phyloP scores from a whole-genome alignment of 1,140 invertebrate species.

The Cyphomyrmex costatus region DNA sequence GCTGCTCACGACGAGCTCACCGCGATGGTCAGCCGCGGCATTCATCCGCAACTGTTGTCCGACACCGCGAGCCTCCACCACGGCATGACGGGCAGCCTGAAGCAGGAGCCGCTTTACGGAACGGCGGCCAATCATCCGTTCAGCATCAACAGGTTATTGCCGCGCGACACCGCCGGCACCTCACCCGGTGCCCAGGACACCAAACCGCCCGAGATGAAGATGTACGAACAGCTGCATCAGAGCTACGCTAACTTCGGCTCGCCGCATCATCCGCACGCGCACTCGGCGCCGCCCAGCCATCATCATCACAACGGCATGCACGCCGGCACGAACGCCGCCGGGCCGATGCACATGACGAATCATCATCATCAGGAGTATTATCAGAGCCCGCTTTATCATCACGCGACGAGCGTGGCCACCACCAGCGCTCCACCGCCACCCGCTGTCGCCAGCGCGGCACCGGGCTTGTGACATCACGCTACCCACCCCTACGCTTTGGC shows the following conservation, averaged over 20 bases:
- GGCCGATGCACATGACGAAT: slow-evolving; percentile 88
- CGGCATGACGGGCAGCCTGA: slow-evolving; percentile 89
- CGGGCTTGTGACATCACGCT: slow-evolving; percentile 91
- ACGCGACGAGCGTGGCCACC: slow-evolving; percentile 89
- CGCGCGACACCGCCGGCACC: slow-evolving; percentile 92
- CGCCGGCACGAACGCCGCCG: slow-evolving; percentile 89
- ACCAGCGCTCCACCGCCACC: slow-evolving; percentile 81
- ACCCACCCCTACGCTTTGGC: slow-evolving; percentile 89
- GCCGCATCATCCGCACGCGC: slow-evolving; percentile 82
- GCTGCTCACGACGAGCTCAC: slow-evolving; percentile 89
- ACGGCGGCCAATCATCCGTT: slow-evolving; percentile 95
- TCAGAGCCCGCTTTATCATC: slow-evolving; percentile 92
- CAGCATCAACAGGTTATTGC: slow-evolving; percentile 96
- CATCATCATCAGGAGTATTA: slow-evolving; percentile 92
- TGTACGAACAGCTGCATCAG: slow-evolving; percentile 91
- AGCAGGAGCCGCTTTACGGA: slow-evolving; percentile 91
- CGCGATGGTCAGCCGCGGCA: slow-evolving; percentile 89
- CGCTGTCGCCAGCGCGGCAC: slow-evolving; percentile 86
- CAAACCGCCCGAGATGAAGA: slow-evolving; percentile 90
- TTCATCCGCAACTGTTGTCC: slow-evolving; percentile 87
- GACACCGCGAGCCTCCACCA: slow-evolving; percentile 90
- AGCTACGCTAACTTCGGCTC: slow-evolving; percentile 83
- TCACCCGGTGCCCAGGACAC: slow-evolving; percentile 87
- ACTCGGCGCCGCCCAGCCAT: slow-evolving; percentile 77
- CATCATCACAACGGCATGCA: slow-evolving; percentile 87